These are phyloP conservation scores for Lemur catta DNA, from an alignment of 2,797 vertebrate species.

Conservation along the genomic window DNA sequence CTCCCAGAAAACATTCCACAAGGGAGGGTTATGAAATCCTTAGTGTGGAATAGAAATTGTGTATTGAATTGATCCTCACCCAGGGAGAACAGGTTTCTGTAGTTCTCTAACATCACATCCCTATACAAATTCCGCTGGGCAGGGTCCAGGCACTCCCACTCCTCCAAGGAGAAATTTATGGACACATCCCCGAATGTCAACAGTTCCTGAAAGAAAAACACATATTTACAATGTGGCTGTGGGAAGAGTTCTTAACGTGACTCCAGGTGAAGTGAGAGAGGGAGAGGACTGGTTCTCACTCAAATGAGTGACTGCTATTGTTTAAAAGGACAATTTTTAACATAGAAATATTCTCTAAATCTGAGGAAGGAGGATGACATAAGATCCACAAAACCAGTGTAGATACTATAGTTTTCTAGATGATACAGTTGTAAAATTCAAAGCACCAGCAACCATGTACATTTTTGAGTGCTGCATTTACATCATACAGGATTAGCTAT, in stretches of 20 bases:
- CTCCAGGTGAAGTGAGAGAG: background rate
- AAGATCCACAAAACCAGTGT: background rate
- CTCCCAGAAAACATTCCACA: background rate
- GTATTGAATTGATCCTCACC: background rate
- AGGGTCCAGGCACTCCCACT: background rate
- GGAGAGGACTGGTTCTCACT: background rate
- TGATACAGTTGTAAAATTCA: background rate
- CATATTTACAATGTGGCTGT: background rate
- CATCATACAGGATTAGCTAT: background rate
- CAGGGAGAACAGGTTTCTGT: background rate
- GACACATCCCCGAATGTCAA: background rate
- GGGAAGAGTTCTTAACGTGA: background rate
- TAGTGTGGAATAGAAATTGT: background rate
- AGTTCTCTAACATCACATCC: background rate
- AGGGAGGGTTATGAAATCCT: background rate
- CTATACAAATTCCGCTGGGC: background rate
- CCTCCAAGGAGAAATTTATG: background rate
- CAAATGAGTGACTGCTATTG: background rate
- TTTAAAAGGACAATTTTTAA: background rate
- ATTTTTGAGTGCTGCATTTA: background rate
- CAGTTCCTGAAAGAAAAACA: background rate
- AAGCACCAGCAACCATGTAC: background rate
- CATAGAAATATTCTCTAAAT: background rate
- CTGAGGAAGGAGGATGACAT: background rate
- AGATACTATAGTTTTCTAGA: background rate